A percentile compares a stretch with the other conserved stretches of the same genome.
These are phyloP conservation scores for Eretmochelys imbricata DNA, from an alignment of 2,113 vertebrate genomes.

Conservation along the genomic window DNA sequence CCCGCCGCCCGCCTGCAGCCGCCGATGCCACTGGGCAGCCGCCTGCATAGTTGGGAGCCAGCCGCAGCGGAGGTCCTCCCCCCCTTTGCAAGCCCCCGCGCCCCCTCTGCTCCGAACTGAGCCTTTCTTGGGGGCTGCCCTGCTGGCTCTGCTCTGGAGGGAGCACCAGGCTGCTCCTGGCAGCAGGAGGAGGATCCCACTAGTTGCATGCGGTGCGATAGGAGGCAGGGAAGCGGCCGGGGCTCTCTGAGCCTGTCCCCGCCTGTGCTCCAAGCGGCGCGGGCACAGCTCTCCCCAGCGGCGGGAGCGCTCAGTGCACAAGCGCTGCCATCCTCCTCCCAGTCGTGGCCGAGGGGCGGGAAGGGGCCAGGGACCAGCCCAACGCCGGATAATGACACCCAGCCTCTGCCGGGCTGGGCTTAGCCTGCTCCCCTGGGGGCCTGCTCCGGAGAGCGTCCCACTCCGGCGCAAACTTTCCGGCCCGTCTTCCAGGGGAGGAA, in stretches of 20 bases:
- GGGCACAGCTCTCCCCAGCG: neutral
- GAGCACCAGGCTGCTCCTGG: neutral
- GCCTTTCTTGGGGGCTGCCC: neutral
- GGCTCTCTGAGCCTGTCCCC: neutral
- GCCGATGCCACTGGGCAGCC: conserved; percentile 44
- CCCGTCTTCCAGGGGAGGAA: no score
- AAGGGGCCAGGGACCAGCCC: neutral
- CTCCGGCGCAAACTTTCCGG: no score
- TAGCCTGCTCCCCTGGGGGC: neutral
- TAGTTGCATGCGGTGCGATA: conserved; percentile 72
- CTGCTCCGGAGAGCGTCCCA: no score
- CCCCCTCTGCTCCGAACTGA: neutral
- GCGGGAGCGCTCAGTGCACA: neutral
- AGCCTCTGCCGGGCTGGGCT: neutral
- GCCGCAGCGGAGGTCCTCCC: neutral
- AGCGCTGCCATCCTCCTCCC: neutral
- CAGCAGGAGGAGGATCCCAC: conserved; percentile 48
- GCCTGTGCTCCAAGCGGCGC: neutral
- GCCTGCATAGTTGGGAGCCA: conserved; percentile 65
- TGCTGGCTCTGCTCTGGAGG: neutral
- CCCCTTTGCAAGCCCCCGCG: neutral
- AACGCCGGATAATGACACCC: neutral
- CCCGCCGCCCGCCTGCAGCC: conserved; percentile 40
- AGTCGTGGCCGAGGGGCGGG: neutral
- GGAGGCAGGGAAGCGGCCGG: neutral